Percentiles rank a stretch among this genome's conserved stretches.
Evolutionary conservation across 2,113 vertebrate species (phyloP).

Genomic region (Rhynchomys soricoides): DNA sequence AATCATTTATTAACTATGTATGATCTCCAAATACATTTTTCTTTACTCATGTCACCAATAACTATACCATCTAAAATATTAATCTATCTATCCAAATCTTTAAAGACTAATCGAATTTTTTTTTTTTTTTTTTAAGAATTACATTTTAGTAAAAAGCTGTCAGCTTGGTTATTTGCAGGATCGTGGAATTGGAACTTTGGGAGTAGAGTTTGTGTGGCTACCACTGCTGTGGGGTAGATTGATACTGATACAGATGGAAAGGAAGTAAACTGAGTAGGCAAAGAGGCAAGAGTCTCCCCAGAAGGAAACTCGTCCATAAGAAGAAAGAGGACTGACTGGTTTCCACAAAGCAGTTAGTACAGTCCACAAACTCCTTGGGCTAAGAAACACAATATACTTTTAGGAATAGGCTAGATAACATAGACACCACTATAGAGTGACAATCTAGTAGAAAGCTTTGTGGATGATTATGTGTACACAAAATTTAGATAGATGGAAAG

Average conservation of each 20-base stretch:
- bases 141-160: constrained; percentile 47
- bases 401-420: constrained; percentile 15
- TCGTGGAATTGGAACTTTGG: not conserved
- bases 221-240: not conserved
- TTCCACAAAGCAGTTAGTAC: constrained; percentile 49
- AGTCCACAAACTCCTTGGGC: constrained; percentile 20
- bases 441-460: constrained; percentile 42
- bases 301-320: not conserved
- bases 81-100: constrained; percentile 59
- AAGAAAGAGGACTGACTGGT: constrained; percentile 18
- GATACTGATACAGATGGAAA: not conserved
- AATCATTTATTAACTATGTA: constrained; percentile 75
- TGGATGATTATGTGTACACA: not conserved
- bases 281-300: not conserved
- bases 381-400: constrained; percentile 44
- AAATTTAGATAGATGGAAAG: constrained; percentile 16
- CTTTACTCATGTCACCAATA: constrained; percentile 76
- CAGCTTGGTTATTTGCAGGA: not conserved
- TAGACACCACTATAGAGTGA: not conserved
- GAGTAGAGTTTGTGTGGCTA: not conserved
- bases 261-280: not conserved
- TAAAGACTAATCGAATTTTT: constrained; percentile 57
- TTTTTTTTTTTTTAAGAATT: constrained; percentile 28
- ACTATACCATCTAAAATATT: constrained; percentile 75
- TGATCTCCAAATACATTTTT: constrained; percentile 73